Evolutionary conservation across 1,140 invertebrate species (phyloP).

Genomic region (Euwallacea similis): DNA sequence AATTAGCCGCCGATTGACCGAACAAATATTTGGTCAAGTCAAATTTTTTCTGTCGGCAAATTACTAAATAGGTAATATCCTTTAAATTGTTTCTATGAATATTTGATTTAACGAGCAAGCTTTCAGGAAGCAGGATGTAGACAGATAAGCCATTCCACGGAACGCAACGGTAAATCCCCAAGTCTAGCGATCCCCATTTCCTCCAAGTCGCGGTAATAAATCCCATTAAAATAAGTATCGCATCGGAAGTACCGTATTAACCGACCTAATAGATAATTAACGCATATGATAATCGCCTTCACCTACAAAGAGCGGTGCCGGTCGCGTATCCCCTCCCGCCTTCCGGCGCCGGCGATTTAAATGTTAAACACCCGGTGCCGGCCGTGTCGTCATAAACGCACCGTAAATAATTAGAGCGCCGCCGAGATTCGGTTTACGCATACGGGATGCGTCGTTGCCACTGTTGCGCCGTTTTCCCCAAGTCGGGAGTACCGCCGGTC

Average conservation of each 20-base stretch:
- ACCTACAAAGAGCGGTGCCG: slow-evolving; percentile 26
- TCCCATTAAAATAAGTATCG: slow-evolving; percentile 29
- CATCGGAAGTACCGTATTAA: slow-evolving; percentile 33
- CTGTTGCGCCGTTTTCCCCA: not conserved
- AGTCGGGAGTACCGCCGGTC: not conserved
- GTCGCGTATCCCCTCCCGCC: not conserved
- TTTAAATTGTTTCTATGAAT: too few relatives aligned
- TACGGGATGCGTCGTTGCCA: slow-evolving; percentile 20
- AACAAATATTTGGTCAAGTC: too few relatives aligned
- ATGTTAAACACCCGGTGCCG: slow-evolving; percentile 35
- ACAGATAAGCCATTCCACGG: not conserved
- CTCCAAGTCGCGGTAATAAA: slow-evolving; percentile 22
- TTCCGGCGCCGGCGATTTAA: slow-evolving; percentile 37
- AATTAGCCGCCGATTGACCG: too few relatives aligned
- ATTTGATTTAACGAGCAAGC: too few relatives aligned
- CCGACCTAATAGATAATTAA: slow-evolving; percentile 36
- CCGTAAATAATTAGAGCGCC: slow-evolving; percentile 40
- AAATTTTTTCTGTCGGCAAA: too few relatives aligned
- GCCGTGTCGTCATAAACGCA: slow-evolving; percentile 40
- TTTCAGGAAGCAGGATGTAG: not conserved
- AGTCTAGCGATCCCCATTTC: slow-evolving; percentile 6
- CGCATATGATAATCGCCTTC: slow-evolving; percentile 36
- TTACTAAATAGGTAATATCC: too few relatives aligned
- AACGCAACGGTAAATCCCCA: not conserved
- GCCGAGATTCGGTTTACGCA: slow-evolving; percentile 34